Evolutionary conservation across 1,140 invertebrate genomes (phyloP).

Genomic region (Drosophila ohnishii): DNA sequence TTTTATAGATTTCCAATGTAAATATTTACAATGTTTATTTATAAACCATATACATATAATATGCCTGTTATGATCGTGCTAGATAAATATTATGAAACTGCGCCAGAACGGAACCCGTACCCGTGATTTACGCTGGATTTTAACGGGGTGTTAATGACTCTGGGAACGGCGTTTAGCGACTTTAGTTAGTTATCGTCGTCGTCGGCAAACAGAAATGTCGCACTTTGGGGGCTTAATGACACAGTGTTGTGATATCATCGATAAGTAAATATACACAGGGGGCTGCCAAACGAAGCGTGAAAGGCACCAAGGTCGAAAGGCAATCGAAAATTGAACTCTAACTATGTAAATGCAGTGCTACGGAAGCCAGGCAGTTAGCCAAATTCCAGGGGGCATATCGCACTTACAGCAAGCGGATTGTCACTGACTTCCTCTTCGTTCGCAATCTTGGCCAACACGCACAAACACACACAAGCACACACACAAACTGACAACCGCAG

Average conservation of each 20-base stretch:
- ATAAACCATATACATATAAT: conserved; percentile 58
- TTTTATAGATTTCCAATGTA: conserved; percentile 66
- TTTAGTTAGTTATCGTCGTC: conserved; percentile 50
- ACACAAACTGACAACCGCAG: background rate
- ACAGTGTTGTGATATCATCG: conserved; percentile 58
- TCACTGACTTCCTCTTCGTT: conserved; percentile 50
- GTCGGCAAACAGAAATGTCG: conserved; percentile 40
- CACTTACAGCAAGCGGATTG: conserved; percentile 71
- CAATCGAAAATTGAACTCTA: conserved; percentile 25
- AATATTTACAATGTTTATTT: conserved; percentile 79
- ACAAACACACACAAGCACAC: conserved; percentile 1
- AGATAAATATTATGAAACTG: conserved; percentile 74
- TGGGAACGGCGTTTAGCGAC: conserved; percentile 51
- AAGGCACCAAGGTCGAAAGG: conserved; percentile 55
- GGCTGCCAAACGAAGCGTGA: conserved; percentile 67
- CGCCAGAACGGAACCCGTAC: conserved; percentile 9
- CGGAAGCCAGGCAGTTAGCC: conserved; percentile 8
- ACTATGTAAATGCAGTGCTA: conserved; percentile 13
- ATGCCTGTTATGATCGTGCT: conserved; percentile 55
- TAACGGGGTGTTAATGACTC: conserved; percentile 52
- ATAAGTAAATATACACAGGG: conserved; percentile 16
- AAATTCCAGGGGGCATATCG: background rate
- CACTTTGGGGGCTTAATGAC: conserved; percentile 39
- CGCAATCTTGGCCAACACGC: conserved; percentile 55
- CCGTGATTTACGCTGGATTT: conserved; percentile 40